These are phyloP conservation scores for Bovichtus variegatus DNA, from an alignment of 2,797 vertebrate species.

Conservation along the genomic window DNA sequence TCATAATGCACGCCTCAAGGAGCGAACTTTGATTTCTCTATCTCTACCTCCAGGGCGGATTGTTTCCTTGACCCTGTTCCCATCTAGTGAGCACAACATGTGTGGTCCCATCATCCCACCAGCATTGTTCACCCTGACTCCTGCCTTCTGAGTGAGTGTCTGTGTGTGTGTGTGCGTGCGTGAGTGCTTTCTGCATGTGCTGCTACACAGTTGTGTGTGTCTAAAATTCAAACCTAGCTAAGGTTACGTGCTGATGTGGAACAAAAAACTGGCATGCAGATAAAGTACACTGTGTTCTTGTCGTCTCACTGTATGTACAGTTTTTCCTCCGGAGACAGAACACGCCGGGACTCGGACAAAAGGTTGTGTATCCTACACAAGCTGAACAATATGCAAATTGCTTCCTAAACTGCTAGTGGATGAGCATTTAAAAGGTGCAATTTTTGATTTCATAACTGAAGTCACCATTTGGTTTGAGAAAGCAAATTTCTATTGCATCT, in stretches of 20 bases:
- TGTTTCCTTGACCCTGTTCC: conserved; percentile 58
- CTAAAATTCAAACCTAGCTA: conserved; percentile 11
- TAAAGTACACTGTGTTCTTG: conserved; percentile 48
- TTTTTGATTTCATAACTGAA: background rate
- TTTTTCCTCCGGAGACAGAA: conserved; percentile 23
- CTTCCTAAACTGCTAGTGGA: conserved; percentile 20
- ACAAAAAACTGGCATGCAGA: conserved; percentile 34
- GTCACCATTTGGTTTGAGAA: background rate
- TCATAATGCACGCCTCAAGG: background rate
- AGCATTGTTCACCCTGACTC: conserved; percentile 47
- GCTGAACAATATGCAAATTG: background rate
- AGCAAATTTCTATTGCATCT: background rate
- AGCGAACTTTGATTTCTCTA: conserved; percentile 33
- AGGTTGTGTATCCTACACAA: background rate
- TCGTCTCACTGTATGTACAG: conserved; percentile 38
- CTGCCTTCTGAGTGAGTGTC: conserved; percentile 43
- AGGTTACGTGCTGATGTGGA: conserved; percentile 26
- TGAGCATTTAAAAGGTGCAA: background rate
- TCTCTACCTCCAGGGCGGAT: conserved; percentile 34
- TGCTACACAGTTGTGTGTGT: conserved; percentile 17
- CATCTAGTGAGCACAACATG: conserved; percentile 49
- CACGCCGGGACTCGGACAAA: conserved; percentile 10
- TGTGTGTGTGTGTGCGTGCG: conserved; percentile 36
- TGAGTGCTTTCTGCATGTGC: conserved; percentile 18
- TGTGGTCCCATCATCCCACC: conserved; percentile 54